phyloP scores from a whole-genome alignment of 64 coral and sea anemone species.

The Actinia equina region DNA sequence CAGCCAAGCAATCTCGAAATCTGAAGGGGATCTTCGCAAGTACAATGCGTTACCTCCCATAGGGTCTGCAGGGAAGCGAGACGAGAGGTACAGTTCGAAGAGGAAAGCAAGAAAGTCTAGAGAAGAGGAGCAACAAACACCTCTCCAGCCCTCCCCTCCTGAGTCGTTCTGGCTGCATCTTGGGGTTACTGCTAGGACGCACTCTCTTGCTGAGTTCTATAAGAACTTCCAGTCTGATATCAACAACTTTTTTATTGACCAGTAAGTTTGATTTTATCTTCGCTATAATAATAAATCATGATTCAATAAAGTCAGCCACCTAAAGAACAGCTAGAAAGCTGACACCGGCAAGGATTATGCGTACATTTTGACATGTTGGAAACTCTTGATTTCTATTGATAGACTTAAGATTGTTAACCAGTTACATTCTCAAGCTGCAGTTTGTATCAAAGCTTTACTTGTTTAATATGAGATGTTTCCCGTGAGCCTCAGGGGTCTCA shows the following conservation, averaged over 20 bases:
- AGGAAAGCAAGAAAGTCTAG: conserved; percentile 41
- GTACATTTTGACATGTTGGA: too few relatives aligned
- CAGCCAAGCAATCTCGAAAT: conserved; percentile 53
- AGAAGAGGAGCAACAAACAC: neutral
- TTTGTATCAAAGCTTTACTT: too few relatives aligned
- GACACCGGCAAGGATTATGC: too few relatives aligned
- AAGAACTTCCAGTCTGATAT: conserved; percentile 47
- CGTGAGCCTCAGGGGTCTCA: too few relatives aligned
- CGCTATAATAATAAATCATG: neutral
- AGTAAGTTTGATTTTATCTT: conserved; percentile 32
- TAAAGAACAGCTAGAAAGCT: too few relatives aligned
- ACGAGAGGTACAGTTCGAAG: neutral
- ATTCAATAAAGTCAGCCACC: too few relatives aligned
- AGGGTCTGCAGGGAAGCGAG: conserved; percentile 42
- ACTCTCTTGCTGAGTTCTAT: conserved; percentile 68
- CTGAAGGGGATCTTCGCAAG: conserved; percentile 86
- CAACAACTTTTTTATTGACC: conserved; percentile 73
- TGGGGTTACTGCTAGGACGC: conserved; percentile 74
- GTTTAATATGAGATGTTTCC: too few relatives aligned
- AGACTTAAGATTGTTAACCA: too few relatives aligned
- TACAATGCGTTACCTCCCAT: conserved; percentile 87
- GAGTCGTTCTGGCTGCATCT: conserved; percentile 89
- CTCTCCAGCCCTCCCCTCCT: conserved; percentile 64
- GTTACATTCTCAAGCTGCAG: too few relatives aligned
- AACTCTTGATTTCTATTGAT: too few relatives aligned